These are phyloP conservation scores for Phoronis australis DNA, from an alignment of 2,888 invertebrate species.

Conservation along the genomic window DNA sequence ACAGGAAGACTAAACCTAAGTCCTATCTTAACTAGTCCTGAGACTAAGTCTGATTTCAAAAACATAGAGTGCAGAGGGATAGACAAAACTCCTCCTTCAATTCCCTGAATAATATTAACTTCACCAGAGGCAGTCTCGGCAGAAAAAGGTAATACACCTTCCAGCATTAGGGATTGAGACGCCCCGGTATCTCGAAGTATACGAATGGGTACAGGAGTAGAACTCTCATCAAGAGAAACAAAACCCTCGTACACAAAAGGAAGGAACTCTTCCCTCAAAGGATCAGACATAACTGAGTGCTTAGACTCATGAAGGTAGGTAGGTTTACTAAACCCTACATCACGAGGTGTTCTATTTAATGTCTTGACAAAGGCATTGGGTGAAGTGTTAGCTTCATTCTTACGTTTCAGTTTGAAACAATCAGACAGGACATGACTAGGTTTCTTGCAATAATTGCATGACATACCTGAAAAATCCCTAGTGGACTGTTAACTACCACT, in stretches of 20 bases:
- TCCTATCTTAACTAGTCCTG: constrained; percentile 3
- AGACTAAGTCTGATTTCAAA: neutral
- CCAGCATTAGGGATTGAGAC: neutral
- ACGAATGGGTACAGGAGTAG: neutral
- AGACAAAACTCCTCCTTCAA: neutral
- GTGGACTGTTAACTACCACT: no score
- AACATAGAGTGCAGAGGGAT: neutral
- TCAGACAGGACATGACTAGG: no score
- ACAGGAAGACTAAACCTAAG: neutral
- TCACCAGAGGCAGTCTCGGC: neutral
- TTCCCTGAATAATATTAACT: neutral
- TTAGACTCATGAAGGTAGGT: no score
- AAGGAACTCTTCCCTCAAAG: no score
- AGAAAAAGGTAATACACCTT: neutral
- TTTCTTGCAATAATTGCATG: no score
- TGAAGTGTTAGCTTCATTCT: constrained; percentile 4
- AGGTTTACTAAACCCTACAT: no score
- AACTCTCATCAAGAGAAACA: neutral
- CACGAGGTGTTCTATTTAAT: no score
- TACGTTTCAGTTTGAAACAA: constrained; percentile 19
- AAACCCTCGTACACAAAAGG: neutral
- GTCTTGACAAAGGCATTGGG: no score
- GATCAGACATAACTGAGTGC: no score
- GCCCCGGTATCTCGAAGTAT: constrained; percentile 3
- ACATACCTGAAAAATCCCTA: no score